Conservation (phyloP, 2,113 vertebrate genomes). For the Oceanites oceanicus region DNA sequence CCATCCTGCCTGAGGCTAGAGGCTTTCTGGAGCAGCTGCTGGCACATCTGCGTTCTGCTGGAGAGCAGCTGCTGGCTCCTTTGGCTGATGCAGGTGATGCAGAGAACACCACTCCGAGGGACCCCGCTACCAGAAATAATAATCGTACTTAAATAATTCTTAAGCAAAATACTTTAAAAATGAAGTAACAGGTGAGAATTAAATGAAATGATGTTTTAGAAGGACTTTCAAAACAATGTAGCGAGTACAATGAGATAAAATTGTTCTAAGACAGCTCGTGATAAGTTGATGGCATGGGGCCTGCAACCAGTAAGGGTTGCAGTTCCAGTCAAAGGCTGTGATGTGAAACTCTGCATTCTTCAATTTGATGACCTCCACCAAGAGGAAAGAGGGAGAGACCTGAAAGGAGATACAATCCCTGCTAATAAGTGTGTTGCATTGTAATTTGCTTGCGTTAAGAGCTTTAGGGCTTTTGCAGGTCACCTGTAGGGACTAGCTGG, state of each 20-base stretch:
- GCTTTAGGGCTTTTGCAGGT: neutral
- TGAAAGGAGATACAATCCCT: neutral
- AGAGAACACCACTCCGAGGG: neutral
- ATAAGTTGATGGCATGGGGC: neutral
- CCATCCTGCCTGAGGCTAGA: neutral
- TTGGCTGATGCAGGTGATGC: neutral
- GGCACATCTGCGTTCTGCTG: neutral
- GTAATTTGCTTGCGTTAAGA: neutral
- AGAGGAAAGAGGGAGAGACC: neutral
- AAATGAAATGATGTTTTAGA: neutral
- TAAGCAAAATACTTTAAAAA: neutral
- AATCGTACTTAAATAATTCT: neutral
- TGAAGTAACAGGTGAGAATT: neutral
- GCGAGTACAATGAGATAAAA: neutral
- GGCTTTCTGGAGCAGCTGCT: neutral
- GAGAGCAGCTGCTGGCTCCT: neutral
- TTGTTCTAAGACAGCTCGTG: neutral
- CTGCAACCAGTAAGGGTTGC: neutral
- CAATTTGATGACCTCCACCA: neutral
- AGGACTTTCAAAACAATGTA: neutral
- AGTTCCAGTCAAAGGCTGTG: neutral
- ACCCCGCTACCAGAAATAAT: neutral
- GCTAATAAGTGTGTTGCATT: neutral
- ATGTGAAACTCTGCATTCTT: neutral
- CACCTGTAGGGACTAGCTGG: neutral